phyloP scores from a whole-genome alignment of 1,140 invertebrate genomes.

The Elysia chlorotica region DNA sequence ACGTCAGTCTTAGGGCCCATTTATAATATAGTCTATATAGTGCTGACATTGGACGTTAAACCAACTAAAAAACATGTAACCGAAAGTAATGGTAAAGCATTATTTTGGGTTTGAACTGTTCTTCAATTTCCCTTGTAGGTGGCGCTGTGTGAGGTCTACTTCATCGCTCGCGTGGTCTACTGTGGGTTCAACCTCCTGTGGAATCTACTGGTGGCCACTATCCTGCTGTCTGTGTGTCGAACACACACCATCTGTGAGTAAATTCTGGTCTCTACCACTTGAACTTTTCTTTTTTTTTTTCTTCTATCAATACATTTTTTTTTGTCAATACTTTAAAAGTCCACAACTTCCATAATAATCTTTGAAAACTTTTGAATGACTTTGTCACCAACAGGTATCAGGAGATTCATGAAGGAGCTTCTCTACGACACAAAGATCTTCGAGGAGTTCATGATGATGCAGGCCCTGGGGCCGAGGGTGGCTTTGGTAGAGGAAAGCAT shows the following conservation, averaged over 20 bases:
- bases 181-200: conserved; percentile 55
- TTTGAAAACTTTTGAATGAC: neutral
- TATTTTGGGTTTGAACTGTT: no score
- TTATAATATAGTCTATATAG: no score
- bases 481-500: no score
- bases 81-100: no score
- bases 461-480: neutral
- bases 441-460: conserved; percentile 35
- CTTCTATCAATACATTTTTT: neutral
- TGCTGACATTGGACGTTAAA: no score
- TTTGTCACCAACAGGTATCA: conserved; percentile 41
- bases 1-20: no score
- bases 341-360: neutral
- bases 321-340: neutral
- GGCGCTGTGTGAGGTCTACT: conserved; percentile 57
- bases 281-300: neutral
- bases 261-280: neutral
- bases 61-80: no score
- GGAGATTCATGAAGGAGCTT: conserved; percentile 55
- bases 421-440: conserved; percentile 50
- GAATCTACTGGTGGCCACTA: conserved; percentile 61
- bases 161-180: conserved; percentile 51
- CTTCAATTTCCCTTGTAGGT: no score
- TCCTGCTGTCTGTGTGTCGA: conserved; percentile 62
- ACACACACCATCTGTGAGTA: conserved; percentile 63